phyloP scores from a whole-genome alignment of 2,113 vertebrate species.

The zebrafish (Danio rerio) region GRCz12tu NC_133180.1:38391001-38391500 shows the following conservation, averaged over 20 bases:
- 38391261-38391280: slow-evolving; percentile 13
- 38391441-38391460: no score
- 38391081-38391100: slow-evolving; percentile 14
- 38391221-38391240: not conserved
- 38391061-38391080: slow-evolving; percentile 15
- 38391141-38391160: not conserved
- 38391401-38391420: no score
- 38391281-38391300: not conserved
- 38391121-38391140: not conserved
- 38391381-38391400: no score
- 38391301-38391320: no score
- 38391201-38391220: not conserved
- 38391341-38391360: no score
- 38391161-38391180: not conserved
- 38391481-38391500: no score
- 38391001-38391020: not conserved
- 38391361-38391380: no score
- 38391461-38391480: no score
- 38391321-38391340: no score
- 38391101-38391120: slow-evolving; percentile 12
- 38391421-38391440: no score
- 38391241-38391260: not conserved
- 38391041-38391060: not conserved
- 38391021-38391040: not conserved
- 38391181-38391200: not conserved